phyloP scores from a whole-genome alignment of 37 sponge, comb jelly and placozoan species.

The Amphimedon queenslandica region DNA sequence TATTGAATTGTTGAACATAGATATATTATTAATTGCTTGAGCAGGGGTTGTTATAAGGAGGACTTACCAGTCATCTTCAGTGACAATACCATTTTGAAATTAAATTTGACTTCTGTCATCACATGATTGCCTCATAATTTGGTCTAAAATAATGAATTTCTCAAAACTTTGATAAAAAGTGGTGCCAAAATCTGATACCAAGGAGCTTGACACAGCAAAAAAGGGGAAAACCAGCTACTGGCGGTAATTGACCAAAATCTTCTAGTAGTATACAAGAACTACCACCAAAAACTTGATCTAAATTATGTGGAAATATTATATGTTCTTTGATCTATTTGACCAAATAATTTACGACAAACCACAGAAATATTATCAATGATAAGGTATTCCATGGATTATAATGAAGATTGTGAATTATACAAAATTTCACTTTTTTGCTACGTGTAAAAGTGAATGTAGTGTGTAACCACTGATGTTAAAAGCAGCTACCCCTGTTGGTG shows the following conservation, averaged over 20 bases:
- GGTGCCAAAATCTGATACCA: conserved; percentile 12
- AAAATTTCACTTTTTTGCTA: no score
- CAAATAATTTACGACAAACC: conserved; percentile 42
- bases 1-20: conserved; percentile 26
- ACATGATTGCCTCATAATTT: conserved; percentile 36
- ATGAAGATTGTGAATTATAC: conserved; percentile 24
- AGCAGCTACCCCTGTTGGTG: no score
- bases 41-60: conserved; percentile 27
- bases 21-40: background rate
- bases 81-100: conserved; percentile 38
- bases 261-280: conserved; percentile 53
- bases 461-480: no score
- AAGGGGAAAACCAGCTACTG: conserved; percentile 25
- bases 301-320: conserved; percentile 34
- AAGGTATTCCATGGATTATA: conserved; percentile 35
- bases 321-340: conserved; percentile 43
- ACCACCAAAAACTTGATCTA: conserved; percentile 32
- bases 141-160: conserved; percentile 6
- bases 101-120: conserved; percentile 9
- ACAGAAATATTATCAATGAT: conserved; percentile 62
- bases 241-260: conserved; percentile 50
- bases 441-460: no score
- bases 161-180: conserved; percentile 33
- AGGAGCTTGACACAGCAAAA: background rate
- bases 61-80: conserved; percentile 25